phyloP scores from a whole-genome alignment of 2,113 vertebrate species.

The Gasterosteus nipponicus region DNA sequence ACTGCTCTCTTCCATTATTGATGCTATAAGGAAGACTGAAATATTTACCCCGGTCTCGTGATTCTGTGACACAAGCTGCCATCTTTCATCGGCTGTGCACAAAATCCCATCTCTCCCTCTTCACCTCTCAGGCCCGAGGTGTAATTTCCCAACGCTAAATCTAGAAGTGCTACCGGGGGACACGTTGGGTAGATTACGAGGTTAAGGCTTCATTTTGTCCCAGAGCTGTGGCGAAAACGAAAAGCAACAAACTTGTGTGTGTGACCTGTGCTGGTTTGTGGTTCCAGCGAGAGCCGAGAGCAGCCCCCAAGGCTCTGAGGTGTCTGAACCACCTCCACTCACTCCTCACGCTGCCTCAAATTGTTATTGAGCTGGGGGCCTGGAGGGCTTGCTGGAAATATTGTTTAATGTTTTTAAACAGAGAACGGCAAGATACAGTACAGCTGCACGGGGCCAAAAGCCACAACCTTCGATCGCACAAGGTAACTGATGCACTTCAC shows the following conservation, averaged over 20 bases:
- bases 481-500: slow-evolving; percentile 45
- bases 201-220: slow-evolving; percentile 88
- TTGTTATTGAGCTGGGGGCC: slow-evolving; percentile 80
- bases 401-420: slow-evolving; percentile 78
- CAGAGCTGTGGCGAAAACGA: slow-evolving; percentile 74
- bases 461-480: slow-evolving; percentile 58
- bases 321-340: slow-evolving; percentile 79
- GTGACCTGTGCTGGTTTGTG: slow-evolving; percentile 73
- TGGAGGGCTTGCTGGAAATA: slow-evolving; percentile 77
- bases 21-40: slow-evolving; percentile 24
- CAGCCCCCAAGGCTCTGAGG: slow-evolving; percentile 74
- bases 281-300: slow-evolving; percentile 72
- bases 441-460: slow-evolving; percentile 69
- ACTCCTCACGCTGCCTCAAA: slow-evolving; percentile 77
- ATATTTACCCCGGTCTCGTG: slow-evolving; percentile 32
- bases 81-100: slow-evolving; percentile 54
- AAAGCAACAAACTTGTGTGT: slow-evolving; percentile 77
- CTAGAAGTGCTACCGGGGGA: slow-evolving; percentile 80
- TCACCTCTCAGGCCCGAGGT: slow-evolving; percentile 66
- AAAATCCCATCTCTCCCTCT: slow-evolving; percentile 57
- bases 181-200: slow-evolving; percentile 83
- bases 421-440: slow-evolving; percentile 64
- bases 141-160: slow-evolving; percentile 82
- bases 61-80: slow-evolving; percentile 52
- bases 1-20: slow-evolving; percentile 23